Evolutionary conservation across 2,888 invertebrate genomes (phyloP).

Genomic region (Mesorhabditis spiculigera): DNA sequence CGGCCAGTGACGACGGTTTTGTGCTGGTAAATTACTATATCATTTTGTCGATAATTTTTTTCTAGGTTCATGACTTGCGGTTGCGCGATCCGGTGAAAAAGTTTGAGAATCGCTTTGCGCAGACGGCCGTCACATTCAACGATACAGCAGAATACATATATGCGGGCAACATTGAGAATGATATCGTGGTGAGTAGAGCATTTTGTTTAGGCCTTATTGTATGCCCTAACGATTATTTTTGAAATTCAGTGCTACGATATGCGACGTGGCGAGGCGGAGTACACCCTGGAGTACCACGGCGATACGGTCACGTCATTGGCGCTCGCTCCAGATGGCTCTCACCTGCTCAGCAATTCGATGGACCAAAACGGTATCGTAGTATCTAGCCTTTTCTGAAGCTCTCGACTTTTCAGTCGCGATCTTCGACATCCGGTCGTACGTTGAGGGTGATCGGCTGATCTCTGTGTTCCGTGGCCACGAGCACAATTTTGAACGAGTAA

Average conservation of each 20-base stretch:
- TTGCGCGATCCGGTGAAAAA: constrained; percentile 74
- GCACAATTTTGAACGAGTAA: constrained; percentile 88
- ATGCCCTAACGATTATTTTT: constrained; percentile 6
- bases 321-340: constrained; percentile 71
- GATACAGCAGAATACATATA: constrained; percentile 93
- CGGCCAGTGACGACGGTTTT: constrained; percentile 90
- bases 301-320: constrained; percentile 88
- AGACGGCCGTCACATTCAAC: constrained; percentile 85
- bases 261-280: constrained; percentile 76
- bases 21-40: constrained; percentile 68
- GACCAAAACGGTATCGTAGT: constrained; percentile 72
- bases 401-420: constrained; percentile 69
- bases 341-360: constrained; percentile 91
- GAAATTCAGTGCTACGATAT: constrained; percentile 80
- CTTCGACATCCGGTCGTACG: constrained; percentile 95
- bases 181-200: constrained; percentile 71
- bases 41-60: constrained; percentile 12
- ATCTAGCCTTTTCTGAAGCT: background rate
- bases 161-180: constrained; percentile 92
- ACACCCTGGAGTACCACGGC: constrained; percentile 84
- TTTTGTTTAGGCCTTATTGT: constrained; percentile 6
- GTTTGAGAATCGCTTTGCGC: constrained; percentile 62
- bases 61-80: constrained; percentile 75
- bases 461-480: constrained; percentile 85
- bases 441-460: constrained; percentile 85